Evolutionary conservation across 2,888 invertebrate genomes (phyloP), one percentile per base, ranked within the genome.

Genomic region (Trichogramma evanescens): DNA sequence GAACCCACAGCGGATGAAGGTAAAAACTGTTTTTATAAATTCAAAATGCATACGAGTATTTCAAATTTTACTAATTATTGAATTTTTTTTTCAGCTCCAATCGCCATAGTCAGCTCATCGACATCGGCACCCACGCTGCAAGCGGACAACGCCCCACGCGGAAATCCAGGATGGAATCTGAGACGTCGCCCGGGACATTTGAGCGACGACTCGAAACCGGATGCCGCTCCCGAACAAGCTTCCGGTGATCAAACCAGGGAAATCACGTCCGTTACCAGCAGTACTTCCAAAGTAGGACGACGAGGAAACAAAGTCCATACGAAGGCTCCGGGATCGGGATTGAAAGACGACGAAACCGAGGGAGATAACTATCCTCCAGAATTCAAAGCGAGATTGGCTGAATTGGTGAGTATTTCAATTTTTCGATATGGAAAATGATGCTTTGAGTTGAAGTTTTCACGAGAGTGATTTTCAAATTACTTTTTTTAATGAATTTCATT

Each of bases 291-390:
- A 39, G 43, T 13, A 39, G 64, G 58, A 13, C 68, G 66, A 57
- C 70, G 74, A 42, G 72, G 72, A 6, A 69, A 61, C 53, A 71
- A 73, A 57, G 68, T 65, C 6, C 71, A 69, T 43, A 65, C 65
- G 0, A 72, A 71, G 54, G 62, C 58, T n/a, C 45, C 61, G 6
- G 62, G 55, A 9, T 48, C 41, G 38, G 13, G 54, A 26, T 6
- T 6, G 51, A 43, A 45, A 2, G 54, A 42, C 44, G 64, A 39
- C 42, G 68, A 70, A 4, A 45, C 58, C 4, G 75, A 76, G 40
- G 68, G 65, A 38, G 75, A 75, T 48, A 77, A 77, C 63, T 76
- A 77, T 69, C 76, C 77, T 13, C 68, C 73, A 0, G 73, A 75
- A 40, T 77, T 76, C 55, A 76, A 76, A 56, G 75, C 74, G 40